Base-by-base conservation (phyloP, 2,113 vertebrate species). In the Paracanthobrama guichenoti region DNA sequence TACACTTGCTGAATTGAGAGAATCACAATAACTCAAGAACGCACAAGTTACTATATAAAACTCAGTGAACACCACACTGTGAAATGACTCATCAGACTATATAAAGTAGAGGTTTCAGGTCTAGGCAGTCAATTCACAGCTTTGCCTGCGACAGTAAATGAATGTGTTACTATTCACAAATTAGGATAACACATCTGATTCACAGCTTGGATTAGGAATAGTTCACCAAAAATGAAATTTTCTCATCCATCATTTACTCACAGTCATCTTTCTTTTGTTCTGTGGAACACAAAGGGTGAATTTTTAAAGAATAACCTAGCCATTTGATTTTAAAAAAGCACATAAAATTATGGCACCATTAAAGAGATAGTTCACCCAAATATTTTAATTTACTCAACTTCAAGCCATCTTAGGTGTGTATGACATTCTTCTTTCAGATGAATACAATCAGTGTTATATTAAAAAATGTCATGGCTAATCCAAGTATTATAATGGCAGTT, bases 101-200 rank as follows among this genome's bases (percentile, higher is more conserved):
- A 53, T 48, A 75, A 42, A 69, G 18, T 53, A 53, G 8, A 39
- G 18, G 26, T 9, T 57, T 76, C 2, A 59, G 28, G 12, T 4
- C 31, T 57, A 55, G 6, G 13, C 39, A n/a, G n/a, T 18, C 35
- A 64, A 20, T 28, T 79, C 14, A 64, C 57, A 79, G 55, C 77
- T 62, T 62, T 79, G 57, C 42, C 6, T 46, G 26, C 31, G 6
- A 42, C 22, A 18, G 14, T 26, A 39, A 16, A 59, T 39, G 9
- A 62, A 28, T 39, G 13, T 46, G 57, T 62, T 79, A 46, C 57
- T 64, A 79, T 24, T 79, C 7, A 10, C 57, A 26, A 79, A 79
- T 78, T 42, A 77, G 12, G 24, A 44, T 62, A 24, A 64, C n/a
- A 79, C 39, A 18, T 79, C n/a, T 20, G 6, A 60, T 14, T 60